Base-by-base conservation (phyloP, 1,140 invertebrate genomes). In the Drosophila serrata region DNA sequence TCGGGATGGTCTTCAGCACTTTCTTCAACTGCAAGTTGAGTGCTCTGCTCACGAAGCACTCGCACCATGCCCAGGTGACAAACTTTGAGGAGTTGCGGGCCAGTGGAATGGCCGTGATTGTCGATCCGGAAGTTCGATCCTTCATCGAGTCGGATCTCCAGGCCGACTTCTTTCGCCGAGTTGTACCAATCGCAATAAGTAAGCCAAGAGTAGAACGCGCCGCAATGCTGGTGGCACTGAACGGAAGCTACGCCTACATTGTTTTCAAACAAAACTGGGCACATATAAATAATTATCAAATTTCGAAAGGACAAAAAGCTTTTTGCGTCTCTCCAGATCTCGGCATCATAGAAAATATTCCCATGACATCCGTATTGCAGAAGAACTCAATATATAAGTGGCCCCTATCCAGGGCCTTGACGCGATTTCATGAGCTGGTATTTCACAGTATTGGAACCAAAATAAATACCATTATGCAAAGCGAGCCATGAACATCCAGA, bases 21-120 rank as follows among this genome's bases (percentile, higher is more conserved):
- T 70, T 62, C 11, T 84, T 84, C 46, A 40, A 35, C 27, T 69
- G 76, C 48, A 84, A 84, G 29, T 8, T 84, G 7, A 84, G 76
- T 29, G 29, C 81, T 6, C 33, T 84, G 5, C 60, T 84, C 7
- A 84, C 73, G 3, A 62, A 76, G 8, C 33, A 35, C n/a, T 33
- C 65, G 0, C 22, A 45, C 0, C 0, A 58, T 0, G 13, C 29
- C 1, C 33, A 45, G 1, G 56, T 82, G 0, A 35, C 19, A 0
- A 80, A 37, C 42, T 65, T 80, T 2, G 37, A 77, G 6, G 68
- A 82, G 4, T 11, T 82, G 13, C 33, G 61, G 2, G 19, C 45
- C 1, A 82, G 80, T 55, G 62, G 62, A 12, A 6, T 84, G 6
- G 17, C 46, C 2, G 39, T 79, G 0, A 15, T 56, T 3, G 46